Evolutionary conservation across 37 sponge, comb jelly and placozoan species (phyloP), one percentile per base, ranked within the genome.

Genomic region (Chondrilla cf. caribensis): DNA sequence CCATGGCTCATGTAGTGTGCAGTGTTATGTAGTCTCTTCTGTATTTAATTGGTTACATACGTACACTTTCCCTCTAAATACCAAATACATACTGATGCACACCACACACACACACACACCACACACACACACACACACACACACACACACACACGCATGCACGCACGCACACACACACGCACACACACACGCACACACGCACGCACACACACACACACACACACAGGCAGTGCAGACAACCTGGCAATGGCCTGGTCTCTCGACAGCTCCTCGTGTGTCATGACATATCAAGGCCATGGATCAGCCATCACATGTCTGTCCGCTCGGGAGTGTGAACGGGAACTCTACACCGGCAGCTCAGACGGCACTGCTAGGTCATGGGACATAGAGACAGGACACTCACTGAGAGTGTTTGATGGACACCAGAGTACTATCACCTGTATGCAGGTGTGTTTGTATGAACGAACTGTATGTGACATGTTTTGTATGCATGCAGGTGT

Each of bases 341-440:
- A 88, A 59, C 73, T 88, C 62, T 88, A 70, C 47, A 88, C 88
- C 11, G 88, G 88, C 28, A 82, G 84, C 2, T 78, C 88, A 22
- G 88, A 88, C 42, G 88, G 84, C 0, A 88, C 88, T 18, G 84
- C 77, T 15, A 41, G 88, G 35, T 88, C 88, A 1, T 88, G 88
- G 88, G 85, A 88, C 51, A 55, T 88, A 0, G 80, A 84, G 37
- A 88, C 88, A n/a, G 84, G 88, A 3, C 88, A 88, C 47, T 41
- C 71, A 7, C 40, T 84, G 29, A 55, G 77, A 24, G 59, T 88
- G 42, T 88, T 79, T 70, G 84, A 88, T 40, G 88, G 88, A 0
- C 88, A 88, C 79, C 73, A 80, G n/a, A 84, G 80, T 19, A 58
- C 88, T 0, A 44, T 88, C 18, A 57, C 77, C 36, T 88, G 88